A percentile compares a stretch with the other conserved stretches of the same genome.
Conservation (phyloP, 2,797 vertebrate species). For the Strix occidentalis region DNA sequence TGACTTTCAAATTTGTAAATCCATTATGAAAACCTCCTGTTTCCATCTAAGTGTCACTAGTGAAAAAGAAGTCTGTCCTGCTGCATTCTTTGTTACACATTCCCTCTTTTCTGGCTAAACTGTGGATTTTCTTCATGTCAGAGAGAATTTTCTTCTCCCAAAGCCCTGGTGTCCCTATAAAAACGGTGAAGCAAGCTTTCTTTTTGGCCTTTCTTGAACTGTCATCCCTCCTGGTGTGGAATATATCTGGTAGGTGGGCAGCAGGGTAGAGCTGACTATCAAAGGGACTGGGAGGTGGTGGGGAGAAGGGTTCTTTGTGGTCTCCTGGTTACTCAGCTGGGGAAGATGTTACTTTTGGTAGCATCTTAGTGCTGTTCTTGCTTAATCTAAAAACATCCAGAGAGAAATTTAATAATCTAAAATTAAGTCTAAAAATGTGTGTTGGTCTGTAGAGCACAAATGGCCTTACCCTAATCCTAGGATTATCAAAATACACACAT, state of each 20-base stretch:
- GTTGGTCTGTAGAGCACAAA: background rate
- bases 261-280: background rate
- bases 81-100: background rate
- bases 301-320: background rate
- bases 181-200: background rate
- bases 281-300: background rate
- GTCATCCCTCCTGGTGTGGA: background rate
- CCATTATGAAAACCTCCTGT: background rate
- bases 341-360: background rate
- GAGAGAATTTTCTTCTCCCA: background rate
- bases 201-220: background rate
- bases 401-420: background rate
- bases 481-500: background rate
- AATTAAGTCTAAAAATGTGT: background rate
- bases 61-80: background rate
- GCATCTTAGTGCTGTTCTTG: background rate
- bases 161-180: background rate
- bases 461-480: background rate
- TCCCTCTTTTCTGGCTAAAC: background rate
- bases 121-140: background rate
- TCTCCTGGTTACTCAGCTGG: background rate
- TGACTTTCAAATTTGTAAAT: constrained; percentile 10
- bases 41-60: background rate
- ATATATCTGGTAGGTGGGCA: background rate
- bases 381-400: background rate